Conservation (phyloP, 2,113 vertebrate genomes). For the Sylvilagus bachmani region DNA sequence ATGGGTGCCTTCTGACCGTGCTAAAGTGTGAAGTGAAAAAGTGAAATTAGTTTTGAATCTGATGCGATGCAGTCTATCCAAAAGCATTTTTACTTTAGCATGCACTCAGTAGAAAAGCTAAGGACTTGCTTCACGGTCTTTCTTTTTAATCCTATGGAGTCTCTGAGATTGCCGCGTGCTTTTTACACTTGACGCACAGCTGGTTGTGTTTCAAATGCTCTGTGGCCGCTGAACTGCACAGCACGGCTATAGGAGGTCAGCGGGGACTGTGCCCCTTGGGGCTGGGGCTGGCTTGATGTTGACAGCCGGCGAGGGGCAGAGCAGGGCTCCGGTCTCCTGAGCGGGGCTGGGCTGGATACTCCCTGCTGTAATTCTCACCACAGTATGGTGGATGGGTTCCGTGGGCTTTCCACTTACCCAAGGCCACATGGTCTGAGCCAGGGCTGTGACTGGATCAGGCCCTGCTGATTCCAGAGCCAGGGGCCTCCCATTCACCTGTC, state of each 20-base stretch:
- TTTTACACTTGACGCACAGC: too few species aligned
- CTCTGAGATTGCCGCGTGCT: background rate
- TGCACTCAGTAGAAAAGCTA: background rate
- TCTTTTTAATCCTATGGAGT: background rate
- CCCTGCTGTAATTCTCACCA: background rate
- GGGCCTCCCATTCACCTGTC: background rate
- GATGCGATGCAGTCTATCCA: background rate
- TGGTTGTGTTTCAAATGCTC: background rate
- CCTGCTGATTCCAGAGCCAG: background rate
- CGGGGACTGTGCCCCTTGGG: background rate
- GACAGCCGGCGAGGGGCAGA: background rate
- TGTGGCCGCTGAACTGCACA: background rate
- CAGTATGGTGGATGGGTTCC: background rate
- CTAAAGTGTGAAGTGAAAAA: background rate
- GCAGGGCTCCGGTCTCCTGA: background rate
- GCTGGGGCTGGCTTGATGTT: background rate
- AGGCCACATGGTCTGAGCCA: background rate
- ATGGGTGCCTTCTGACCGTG: background rate
- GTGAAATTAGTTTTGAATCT: background rate
- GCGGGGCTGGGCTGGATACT: fast-evolving
- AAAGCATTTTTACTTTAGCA: background rate
- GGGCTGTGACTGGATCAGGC: background rate
- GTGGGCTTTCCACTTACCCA: background rate
- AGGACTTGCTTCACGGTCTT: background rate
- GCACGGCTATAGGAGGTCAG: background rate